Conservation (phyloP, 2,797 vertebrate species). For the Chlorospingus flavigularis region DNA sequence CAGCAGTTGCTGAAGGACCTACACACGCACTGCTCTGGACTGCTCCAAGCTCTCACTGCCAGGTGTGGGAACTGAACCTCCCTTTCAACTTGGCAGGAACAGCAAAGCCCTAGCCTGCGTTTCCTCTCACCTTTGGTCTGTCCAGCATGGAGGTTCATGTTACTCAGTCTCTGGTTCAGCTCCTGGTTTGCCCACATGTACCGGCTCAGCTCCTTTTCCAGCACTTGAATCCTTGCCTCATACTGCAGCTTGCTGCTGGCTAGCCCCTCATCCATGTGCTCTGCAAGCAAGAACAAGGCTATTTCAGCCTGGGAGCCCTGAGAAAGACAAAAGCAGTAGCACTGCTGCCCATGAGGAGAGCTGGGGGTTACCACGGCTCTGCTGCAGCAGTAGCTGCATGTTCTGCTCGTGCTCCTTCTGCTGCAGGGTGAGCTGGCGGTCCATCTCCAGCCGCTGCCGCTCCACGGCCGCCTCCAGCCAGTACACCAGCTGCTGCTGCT, state of each 20-base stretch:
- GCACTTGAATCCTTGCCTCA: constrained; percentile 87
- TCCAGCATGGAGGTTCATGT: constrained; percentile 59
- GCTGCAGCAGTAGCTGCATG: constrained; percentile 91
- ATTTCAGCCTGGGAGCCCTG: background rate
- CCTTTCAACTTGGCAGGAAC: background rate
- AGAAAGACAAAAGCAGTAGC: background rate
- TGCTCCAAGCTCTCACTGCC: background rate
- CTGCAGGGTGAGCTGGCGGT: constrained; percentile 92
- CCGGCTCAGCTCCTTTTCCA: constrained; percentile 88
- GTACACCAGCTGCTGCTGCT: constrained; percentile 87
- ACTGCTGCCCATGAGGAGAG: background rate
- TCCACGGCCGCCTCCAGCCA: constrained; percentile 93
- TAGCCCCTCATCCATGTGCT: constrained; percentile 90
- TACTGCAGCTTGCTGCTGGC: constrained; percentile 89
- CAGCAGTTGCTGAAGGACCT: background rate
- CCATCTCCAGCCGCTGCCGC: constrained; percentile 89
- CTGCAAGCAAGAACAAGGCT: constrained; percentile 59
- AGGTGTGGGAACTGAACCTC: background rate
- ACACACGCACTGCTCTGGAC: background rate
- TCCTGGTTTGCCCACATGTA: constrained; percentile 87
- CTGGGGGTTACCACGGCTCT: constrained; percentile 83
- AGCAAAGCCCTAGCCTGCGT: background rate
- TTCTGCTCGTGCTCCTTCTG: constrained; percentile 93
- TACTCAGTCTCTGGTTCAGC: constrained; percentile 82
- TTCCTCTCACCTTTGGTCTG: constrained; percentile 71